A percentile compares a stretch with the other conserved stretches of the same genome.
Evolutionary conservation across 2,797 vertebrate species (phyloP).

Genomic region (Sebastes goodei): DNA sequence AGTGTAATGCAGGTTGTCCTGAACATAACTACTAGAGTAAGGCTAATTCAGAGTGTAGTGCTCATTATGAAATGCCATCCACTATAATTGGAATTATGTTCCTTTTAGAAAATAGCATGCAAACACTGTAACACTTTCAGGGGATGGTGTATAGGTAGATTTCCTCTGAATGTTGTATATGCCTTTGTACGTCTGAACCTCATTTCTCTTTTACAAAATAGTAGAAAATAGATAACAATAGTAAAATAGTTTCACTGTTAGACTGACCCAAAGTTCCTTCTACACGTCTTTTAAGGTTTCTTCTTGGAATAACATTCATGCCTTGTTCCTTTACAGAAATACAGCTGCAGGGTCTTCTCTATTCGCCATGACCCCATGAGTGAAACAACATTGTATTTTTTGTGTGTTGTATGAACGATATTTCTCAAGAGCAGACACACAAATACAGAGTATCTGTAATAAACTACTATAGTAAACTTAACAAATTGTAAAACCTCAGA

Average conservation of each 20-base stretch:
- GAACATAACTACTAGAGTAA: constrained; percentile 26
- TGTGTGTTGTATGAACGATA: constrained; percentile 4
- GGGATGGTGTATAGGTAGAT: not conserved
- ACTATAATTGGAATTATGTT: constrained; percentile 33
- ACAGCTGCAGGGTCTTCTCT: constrained; percentile 43
- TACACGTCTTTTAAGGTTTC: constrained; percentile 2
- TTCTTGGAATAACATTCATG: constrained; percentile 34
- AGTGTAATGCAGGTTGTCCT: constrained; percentile 50
- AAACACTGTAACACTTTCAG: constrained; percentile 5
- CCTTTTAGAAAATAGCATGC: constrained; percentile 8
- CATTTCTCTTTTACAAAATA: not conserved
- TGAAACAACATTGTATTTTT: constrained; percentile 27
- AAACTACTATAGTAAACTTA: not conserved
- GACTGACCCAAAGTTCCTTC: not conserved
- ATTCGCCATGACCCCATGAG: constrained; percentile 31
- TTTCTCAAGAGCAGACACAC: constrained; percentile 28
- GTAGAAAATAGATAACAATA: not conserved
- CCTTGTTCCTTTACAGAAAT: constrained; percentile 31
- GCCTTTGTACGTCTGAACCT: not conserved
- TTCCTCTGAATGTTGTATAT: not conserved
- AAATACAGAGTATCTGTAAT: constrained; percentile 9
- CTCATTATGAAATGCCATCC: constrained; percentile 46
- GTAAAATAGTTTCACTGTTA: constrained; percentile 10
- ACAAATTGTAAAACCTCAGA: constrained; percentile 9
- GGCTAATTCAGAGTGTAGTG: constrained; percentile 13